These are phyloP conservation scores for Ganaspis brasiliensis DNA, from an alignment of 2,888 invertebrate genomes.

Conservation along the genomic window DNA sequence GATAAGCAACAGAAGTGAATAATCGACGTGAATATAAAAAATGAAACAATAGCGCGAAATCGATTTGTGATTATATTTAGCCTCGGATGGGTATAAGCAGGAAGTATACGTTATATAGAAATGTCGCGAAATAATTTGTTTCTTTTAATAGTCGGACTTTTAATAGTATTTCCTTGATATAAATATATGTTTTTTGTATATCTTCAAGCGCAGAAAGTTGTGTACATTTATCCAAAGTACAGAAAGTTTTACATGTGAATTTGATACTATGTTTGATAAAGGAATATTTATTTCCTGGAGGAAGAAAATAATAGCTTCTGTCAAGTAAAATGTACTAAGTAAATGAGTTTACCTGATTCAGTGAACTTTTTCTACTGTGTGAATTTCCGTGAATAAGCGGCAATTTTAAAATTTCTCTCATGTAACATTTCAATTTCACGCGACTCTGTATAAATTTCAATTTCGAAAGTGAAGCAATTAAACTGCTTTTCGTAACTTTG, in stretches of 20 bases:
- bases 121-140: too few relatives aligned
- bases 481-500: background rate
- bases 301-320: background rate
- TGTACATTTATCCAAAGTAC: too few relatives aligned
- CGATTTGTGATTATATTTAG: background rate
- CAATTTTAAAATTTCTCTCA: constrained; percentile 6
- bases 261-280: too few relatives aligned
- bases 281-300: too few relatives aligned
- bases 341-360: constrained; percentile 2
- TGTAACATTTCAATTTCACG: constrained; percentile 4
- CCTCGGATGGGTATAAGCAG: background rate
- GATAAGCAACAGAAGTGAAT: constrained; percentile 19
- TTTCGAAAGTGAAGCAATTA: constrained; percentile 23
- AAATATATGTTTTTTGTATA: too few relatives aligned
- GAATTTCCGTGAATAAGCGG: background rate
- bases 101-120: background rate
- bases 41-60: background rate
- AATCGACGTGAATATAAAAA: constrained; percentile 25
- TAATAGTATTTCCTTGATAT: too few relatives aligned
- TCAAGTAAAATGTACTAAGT: background rate
- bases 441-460: constrained; percentile 6
- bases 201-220: too few relatives aligned
- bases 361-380: background rate
- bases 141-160: too few relatives aligned
- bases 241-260: too few relatives aligned